Evolutionary conservation across 2,113 vertebrate genomes (phyloP).

Genomic region (Hemibagrus wyckioides): DNA sequence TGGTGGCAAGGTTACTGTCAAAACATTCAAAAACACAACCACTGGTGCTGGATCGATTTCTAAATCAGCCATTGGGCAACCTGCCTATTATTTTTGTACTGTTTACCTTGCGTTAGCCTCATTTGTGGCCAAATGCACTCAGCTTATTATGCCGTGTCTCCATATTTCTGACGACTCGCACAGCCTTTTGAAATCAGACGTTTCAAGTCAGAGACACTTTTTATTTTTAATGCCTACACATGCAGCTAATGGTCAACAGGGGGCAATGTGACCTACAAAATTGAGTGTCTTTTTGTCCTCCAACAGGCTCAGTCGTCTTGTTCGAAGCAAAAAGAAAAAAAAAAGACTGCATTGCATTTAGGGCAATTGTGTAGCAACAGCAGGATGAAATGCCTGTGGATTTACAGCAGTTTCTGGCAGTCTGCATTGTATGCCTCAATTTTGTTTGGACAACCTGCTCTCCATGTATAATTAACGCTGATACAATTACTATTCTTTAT

Average conservation of each 20-base stretch:
- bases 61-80: constrained; percentile 42
- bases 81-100: constrained; percentile 46
- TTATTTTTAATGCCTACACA: constrained; percentile 40
- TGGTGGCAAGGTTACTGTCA: constrained; percentile 32
- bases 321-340: constrained; percentile 58
- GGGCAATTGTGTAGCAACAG: constrained; percentile 62
- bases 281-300: constrained; percentile 65
- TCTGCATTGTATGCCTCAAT: constrained; percentile 71
- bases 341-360: constrained; percentile 72
- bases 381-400: constrained; percentile 56
- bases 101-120: constrained; percentile 47
- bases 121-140: constrained; percentile 46
- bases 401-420: constrained; percentile 59
- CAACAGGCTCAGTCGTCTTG: constrained; percentile 67
- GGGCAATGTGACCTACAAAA: constrained; percentile 75
- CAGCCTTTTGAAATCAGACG: constrained; percentile 57
- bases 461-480: constrained; percentile 73
- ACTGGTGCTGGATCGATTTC: constrained; percentile 51
- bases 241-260: constrained; percentile 59
- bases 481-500: constrained; percentile 71
- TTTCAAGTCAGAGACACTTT: constrained; percentile 55
- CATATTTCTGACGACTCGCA: constrained; percentile 48
- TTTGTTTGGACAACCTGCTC: constrained; percentile 70
- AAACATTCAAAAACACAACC: constrained; percentile 41
- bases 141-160: constrained; percentile 44